Conservation (phyloP, 2,113 vertebrate genomes). For the Cyprinus carpio region DNA sequence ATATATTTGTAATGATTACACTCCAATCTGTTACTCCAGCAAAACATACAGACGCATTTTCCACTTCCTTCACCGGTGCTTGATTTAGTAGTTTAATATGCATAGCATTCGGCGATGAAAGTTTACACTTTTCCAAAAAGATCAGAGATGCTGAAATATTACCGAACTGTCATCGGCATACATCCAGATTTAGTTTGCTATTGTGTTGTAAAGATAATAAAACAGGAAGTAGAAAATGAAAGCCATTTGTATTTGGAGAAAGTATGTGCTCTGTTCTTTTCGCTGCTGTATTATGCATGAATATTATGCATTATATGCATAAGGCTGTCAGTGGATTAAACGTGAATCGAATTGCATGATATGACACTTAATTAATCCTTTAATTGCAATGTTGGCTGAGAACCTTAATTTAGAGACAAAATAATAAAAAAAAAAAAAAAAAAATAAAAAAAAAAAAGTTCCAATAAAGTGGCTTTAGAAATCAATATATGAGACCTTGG, state of each 20-base stretch:
- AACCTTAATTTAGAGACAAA: no score
- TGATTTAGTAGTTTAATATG: constrained; percentile 38
- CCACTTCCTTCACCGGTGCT: neutral
- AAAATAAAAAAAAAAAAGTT: no score
- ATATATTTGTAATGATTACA: constrained; percentile 60
- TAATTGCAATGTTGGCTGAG: neutral
- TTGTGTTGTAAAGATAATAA: constrained; percentile 4
- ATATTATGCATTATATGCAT: neutral
- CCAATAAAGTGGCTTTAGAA: neutral
- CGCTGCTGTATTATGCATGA: neutral
- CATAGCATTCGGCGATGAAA: neutral
- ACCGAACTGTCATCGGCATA: neutral
- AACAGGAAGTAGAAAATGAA: neutral
- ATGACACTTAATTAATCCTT: neutral
- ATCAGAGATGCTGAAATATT: neutral
- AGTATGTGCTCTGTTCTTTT: neutral
- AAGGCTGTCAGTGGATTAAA: neutral
- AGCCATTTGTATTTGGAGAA: neutral
- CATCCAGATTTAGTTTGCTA: neutral
- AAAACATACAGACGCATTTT: neutral
- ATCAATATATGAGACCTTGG: neutral
- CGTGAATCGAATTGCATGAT: neutral
- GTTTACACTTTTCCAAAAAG: constrained; percentile 1
- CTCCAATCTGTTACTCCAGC: constrained; percentile 34
- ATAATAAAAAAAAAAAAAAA: neutral